Conservation (phyloP, 2,888 invertebrate species). For the Brachyptera risi region DNA sequence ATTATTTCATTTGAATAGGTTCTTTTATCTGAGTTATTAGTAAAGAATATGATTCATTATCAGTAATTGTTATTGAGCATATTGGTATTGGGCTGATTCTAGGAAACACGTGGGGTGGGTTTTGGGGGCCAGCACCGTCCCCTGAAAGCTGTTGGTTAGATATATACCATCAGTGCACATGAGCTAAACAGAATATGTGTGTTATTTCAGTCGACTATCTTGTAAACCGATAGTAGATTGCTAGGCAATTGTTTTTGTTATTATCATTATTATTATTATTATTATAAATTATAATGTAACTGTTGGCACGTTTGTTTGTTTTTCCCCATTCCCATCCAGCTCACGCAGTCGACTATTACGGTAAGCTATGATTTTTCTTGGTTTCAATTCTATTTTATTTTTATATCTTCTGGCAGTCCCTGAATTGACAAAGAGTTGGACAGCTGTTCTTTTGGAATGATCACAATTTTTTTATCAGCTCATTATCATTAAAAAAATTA, state of each 20-base stretch:
- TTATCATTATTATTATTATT: no score
- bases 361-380: conserved; percentile 85
- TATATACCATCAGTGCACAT: not conserved
- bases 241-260: conserved; percentile 17
- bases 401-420: not conserved
- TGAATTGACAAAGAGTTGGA: not conserved
- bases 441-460: not conserved
- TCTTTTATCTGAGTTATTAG: no score
- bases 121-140: not conserved
- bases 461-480: not conserved
- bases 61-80: no score
- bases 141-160: not conserved
- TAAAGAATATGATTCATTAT: no score
- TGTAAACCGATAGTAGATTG: conserved; percentile 2
- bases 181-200: conserved; percentile 24
- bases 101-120: no score
- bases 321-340: conserved; percentile 55
- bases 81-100: no score
- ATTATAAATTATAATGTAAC: conserved; percentile 22
- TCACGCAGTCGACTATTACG: conserved; percentile 98
- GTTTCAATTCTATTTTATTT: conserved; percentile 37
- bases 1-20: no score
- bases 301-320: conserved; percentile 40
- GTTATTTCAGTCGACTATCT: not conserved
- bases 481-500: no score